A percentile compares a stretch with the other conserved stretches of the same genome.
Evolutionary conservation across 2,113 vertebrate genomes (phyloP).

Genomic region (Melanerpes aurifrons): DNA sequence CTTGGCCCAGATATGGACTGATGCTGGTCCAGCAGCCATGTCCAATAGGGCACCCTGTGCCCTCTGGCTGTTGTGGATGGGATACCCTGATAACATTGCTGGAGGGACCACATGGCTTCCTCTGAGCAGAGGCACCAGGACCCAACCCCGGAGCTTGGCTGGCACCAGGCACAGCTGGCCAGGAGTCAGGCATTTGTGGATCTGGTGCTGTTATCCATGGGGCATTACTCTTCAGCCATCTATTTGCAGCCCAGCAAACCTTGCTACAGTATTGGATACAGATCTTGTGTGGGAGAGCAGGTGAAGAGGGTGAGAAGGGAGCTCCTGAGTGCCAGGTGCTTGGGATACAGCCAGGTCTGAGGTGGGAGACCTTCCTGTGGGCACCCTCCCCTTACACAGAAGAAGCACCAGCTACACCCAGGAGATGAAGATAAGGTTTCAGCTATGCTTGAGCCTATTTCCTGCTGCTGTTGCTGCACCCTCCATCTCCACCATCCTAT

Average conservation of each 20-base stretch:
- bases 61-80: background rate
- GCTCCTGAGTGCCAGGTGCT: background rate
- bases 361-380: background rate
- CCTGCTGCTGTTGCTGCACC: background rate
- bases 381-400: background rate
- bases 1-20: background rate
- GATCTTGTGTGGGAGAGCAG: background rate
- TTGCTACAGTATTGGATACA: accelerated
- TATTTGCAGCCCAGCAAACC: background rate
- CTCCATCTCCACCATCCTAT: background rate
- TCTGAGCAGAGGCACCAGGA: background rate
- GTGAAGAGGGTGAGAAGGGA: background rate
- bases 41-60: background rate
- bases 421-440: background rate
- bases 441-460: background rate
- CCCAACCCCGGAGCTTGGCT: background rate
- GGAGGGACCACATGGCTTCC: background rate
- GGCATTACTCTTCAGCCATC: background rate
- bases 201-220: background rate
- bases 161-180: background rate
- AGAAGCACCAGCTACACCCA: background rate
- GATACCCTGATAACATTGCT: background rate
- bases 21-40: background rate
- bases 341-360: background rate
- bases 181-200: background rate